Conservation (phyloP, 2,113 vertebrate species). For the Antechinus flavipes region DNA sequence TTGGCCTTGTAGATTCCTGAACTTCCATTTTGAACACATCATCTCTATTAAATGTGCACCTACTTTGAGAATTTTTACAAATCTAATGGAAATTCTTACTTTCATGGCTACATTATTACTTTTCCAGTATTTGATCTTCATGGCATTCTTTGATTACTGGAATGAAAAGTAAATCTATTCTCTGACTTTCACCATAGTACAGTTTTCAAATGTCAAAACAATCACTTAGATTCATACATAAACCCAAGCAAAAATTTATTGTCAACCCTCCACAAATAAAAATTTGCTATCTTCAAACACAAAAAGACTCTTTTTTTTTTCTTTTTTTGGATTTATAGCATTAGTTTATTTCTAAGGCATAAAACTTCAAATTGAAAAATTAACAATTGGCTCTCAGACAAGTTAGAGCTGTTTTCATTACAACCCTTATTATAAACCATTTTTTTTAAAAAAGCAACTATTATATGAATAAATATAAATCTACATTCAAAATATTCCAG, state of each 20-base stretch:
- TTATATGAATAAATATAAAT: too few relatives aligned
- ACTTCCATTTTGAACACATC: background rate
- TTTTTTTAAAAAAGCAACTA: too few relatives aligned
- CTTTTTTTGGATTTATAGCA: too few relatives aligned
- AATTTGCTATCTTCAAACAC: slow-evolving; percentile 17
- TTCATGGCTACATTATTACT: slow-evolving; percentile 38
- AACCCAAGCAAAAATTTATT: background rate
- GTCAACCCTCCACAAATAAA: background rate
- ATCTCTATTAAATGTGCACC: background rate
- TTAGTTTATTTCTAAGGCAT: too few relatives aligned
- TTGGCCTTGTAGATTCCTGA: background rate
- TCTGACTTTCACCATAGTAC: slow-evolving; percentile 1
- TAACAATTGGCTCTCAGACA: background rate
- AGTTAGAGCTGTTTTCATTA: background rate
- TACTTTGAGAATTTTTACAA: too few relatives aligned
- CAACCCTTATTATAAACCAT: background rate
- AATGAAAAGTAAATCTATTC: slow-evolving; percentile 40
- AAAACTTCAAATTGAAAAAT: too few relatives aligned
- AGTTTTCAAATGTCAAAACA: slow-evolving; percentile 21
- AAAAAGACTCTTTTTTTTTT: background rate
- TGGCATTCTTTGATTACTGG: slow-evolving; percentile 1
- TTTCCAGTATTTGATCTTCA: slow-evolving; percentile 42
- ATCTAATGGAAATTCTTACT: slow-evolving; percentile 26
- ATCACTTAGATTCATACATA: background rate
- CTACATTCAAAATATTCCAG: too few relatives aligned